Evolutionary conservation across 2,113 vertebrate species (phyloP).

Genomic region (Erpornis zantholeuca): DNA sequence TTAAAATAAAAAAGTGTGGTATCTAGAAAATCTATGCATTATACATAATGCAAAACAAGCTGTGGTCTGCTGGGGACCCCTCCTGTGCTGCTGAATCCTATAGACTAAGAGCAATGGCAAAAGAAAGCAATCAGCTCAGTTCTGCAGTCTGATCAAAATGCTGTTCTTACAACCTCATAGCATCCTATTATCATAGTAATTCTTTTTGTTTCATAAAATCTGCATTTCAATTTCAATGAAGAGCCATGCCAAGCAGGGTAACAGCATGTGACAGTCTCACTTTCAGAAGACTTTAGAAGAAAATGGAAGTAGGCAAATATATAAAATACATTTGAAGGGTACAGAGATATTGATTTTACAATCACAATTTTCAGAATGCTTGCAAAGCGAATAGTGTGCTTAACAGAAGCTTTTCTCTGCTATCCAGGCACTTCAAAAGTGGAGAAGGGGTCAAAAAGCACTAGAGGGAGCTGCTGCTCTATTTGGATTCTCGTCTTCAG

Average conservation of each 20-base stretch:
- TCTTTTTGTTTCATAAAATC: background rate
- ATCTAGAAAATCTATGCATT: background rate
- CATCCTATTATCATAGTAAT: background rate
- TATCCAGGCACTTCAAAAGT: background rate
- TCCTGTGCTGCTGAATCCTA: background rate
- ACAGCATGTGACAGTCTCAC: background rate
- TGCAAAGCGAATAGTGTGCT: background rate
- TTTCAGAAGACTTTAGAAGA: background rate
- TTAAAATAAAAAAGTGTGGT: background rate
- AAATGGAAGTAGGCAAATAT: background rate
- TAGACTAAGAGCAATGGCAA: background rate
- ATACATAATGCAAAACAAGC: background rate
- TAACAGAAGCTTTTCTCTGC: background rate
- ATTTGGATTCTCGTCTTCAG: background rate
- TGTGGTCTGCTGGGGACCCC: background rate
- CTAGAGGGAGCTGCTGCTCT: slow-evolving; percentile 78
- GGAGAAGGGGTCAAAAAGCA: background rate
- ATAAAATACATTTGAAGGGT: background rate
- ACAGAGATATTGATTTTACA: background rate
- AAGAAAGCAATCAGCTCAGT: background rate
- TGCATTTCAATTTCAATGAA: background rate
- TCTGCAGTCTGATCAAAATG: background rate
- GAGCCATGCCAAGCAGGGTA: background rate
- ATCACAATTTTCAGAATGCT: background rate
- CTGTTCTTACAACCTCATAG: background rate